These are phyloP conservation scores for Dryas iulia DNA, from an alignment of 1,140 invertebrate genomes.

Conservation along the genomic window DNA sequence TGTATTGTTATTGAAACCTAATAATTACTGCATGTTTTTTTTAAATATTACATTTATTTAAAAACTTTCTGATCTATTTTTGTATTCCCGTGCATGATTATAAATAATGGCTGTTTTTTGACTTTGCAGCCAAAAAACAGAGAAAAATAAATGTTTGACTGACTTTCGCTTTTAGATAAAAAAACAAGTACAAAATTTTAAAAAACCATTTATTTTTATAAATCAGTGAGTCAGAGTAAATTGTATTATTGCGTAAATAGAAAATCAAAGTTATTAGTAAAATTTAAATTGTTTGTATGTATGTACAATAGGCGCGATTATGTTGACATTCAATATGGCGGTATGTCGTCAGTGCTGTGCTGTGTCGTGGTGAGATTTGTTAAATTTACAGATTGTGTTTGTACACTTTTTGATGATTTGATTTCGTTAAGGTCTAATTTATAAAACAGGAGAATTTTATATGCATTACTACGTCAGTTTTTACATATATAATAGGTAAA, in stretches of 20 bases:
- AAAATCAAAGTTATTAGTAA: constrained; percentile 40
- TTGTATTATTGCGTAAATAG: constrained; percentile 35
- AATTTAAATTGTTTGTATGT: constrained; percentile 54
- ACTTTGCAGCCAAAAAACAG: constrained; percentile 37
- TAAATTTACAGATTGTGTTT: constrained; percentile 62
- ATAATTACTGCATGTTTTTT: background rate
- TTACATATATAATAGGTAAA: constrained; percentile 2
- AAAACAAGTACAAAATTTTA: constrained; percentile 59
- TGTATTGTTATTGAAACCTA: background rate
- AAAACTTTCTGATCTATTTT: background rate
- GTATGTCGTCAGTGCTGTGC: constrained; percentile 96
- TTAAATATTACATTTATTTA: background rate
- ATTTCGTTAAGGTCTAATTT: constrained; percentile 28
- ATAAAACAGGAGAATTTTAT: constrained; percentile 3
- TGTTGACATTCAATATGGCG: constrained; percentile 90
- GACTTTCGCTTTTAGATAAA: constrained; percentile 63
- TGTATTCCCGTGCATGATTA: background rate
- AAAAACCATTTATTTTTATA: constrained; percentile 45
- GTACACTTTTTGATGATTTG: constrained; percentile 43
- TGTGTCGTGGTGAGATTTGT: constrained; percentile 89
- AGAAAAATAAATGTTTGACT: constrained; percentile 67
- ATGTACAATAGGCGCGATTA: constrained; percentile 62
- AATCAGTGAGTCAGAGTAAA: constrained; percentile 27
- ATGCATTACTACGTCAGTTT: constrained; percentile 3
- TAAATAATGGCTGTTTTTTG: background rate